phyloP scores from a whole-genome alignment of 2,797 vertebrate genomes.

The Megaceryle alcyon region DNA sequence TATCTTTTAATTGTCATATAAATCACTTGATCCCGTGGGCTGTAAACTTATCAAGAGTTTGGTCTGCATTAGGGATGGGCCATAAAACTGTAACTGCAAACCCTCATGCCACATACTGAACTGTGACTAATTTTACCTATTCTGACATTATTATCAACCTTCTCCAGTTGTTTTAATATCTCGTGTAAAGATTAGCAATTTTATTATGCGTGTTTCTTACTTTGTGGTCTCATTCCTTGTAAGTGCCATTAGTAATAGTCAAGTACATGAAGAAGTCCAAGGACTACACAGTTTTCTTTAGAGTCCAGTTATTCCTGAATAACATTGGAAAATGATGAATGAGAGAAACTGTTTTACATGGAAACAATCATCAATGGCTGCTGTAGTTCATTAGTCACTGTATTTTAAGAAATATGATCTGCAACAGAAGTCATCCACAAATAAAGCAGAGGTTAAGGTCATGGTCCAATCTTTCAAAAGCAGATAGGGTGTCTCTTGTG shows the following conservation, averaged over 20 bases:
- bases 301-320: background rate
- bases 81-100: background rate
- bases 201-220: background rate
- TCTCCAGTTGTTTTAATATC: background rate
- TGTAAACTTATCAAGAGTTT: background rate
- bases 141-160: background rate
- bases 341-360: background rate
- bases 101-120: background rate
- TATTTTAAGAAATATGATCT: background rate
- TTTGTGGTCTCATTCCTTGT: background rate
- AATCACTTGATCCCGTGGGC: background rate
- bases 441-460: background rate
- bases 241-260: constrained; percentile 6
- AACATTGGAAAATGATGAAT: background rate
- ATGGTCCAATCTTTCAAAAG: background rate
- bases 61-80: background rate
- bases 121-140: constrained; percentile 30
- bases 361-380: background rate
- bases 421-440: background rate
- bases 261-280: background rate
- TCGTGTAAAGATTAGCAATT: background rate
- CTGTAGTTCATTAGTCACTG: background rate
- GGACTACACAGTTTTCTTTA: background rate
- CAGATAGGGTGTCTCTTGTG: background rate
- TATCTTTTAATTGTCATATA: background rate